Percentiles rank a stretch among this genome's conserved stretches.
Conservation (phyloP, 64 coral and sea anemone genomes). For the Actinia equina region DNA sequence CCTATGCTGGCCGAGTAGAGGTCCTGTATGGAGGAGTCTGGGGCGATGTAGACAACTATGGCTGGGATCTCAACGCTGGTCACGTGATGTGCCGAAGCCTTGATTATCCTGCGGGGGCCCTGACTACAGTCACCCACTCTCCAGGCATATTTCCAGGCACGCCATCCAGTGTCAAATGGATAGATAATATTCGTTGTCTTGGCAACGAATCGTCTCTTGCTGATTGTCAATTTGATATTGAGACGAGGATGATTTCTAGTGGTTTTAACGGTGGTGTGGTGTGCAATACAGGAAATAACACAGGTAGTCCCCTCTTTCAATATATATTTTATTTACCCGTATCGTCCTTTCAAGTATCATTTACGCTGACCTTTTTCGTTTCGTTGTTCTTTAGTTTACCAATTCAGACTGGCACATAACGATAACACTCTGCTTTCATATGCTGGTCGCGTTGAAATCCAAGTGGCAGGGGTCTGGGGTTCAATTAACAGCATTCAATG, state of each 20-base stretch:
- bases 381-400: neutral
- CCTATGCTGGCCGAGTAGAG: constrained; percentile 54
- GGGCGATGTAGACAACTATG: constrained; percentile 43
- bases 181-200: constrained; percentile 26
- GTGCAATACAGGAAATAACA: constrained; percentile 29
- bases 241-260: constrained; percentile 2
- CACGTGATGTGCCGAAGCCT: constrained; percentile 31
- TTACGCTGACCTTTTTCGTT: neutral
- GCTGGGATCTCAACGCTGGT: constrained; percentile 33
- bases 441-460: constrained; percentile 54
- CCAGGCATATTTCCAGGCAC: neutral
- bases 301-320: neutral
- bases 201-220: constrained; percentile 39
- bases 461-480: constrained; percentile 35
- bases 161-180: constrained; percentile 12
- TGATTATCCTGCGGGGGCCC: constrained; percentile 14
- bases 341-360: too few species aligned
- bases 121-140: constrained; percentile 19
- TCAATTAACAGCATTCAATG: constrained; percentile 23
- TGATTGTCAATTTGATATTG: constrained; percentile 17
- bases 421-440: neutral
- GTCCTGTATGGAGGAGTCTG: constrained; percentile 51
- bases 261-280: constrained; percentile 29
- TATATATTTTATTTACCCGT: neutral
- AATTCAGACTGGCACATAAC: neutral